Evolutionary conservation across 2,888 invertebrate genomes (phyloP).

Genomic region (Drosophila limbata): DNA sequence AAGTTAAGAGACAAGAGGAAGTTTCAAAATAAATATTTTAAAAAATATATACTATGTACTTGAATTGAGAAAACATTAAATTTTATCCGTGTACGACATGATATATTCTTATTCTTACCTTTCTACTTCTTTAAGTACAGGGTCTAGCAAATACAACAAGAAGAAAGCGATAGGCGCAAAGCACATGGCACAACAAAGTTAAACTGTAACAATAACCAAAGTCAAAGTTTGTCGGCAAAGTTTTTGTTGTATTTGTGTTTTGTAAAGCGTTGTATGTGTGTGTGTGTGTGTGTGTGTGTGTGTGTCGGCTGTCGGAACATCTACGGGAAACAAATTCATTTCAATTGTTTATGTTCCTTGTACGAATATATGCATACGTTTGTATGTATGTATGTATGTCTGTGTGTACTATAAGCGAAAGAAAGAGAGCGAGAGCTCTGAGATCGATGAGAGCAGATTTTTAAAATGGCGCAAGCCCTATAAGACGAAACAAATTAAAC

Average conservation of each 20-base stretch:
- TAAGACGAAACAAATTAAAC: conserved; percentile 60
- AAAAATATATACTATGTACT: no score
- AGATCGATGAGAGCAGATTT: conserved; percentile 28
- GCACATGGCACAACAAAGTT: conserved; percentile 71
- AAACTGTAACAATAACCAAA: conserved; percentile 81
- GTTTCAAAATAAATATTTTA: no score
- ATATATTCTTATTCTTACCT: no score
- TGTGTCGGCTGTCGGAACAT: conserved; percentile 55
- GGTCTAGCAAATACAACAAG: conserved; percentile 23
- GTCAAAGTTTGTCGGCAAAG: conserved; percentile 80
- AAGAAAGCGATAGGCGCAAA: conserved; percentile 35
- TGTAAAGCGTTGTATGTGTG: conserved; percentile 18
- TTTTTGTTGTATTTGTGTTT: conserved; percentile 58
- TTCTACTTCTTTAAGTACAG: not conserved
- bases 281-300: conserved; percentile 14
- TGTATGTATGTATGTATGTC: no score
- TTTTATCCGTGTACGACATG: no score
- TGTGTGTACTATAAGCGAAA: not conserved
- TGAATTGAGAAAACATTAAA: no score
- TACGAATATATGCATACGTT: conserved; percentile 9
- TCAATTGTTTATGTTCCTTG: conserved; percentile 69
- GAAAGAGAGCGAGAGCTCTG: conserved; percentile 7
- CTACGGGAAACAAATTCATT: conserved; percentile 76
- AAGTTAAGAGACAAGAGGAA: no score
- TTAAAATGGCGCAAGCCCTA: conserved; percentile 44